These are phyloP conservation scores for Netelia inedita DNA, from an alignment of 2,888 invertebrate genomes.

Conservation along the genomic window DNA sequence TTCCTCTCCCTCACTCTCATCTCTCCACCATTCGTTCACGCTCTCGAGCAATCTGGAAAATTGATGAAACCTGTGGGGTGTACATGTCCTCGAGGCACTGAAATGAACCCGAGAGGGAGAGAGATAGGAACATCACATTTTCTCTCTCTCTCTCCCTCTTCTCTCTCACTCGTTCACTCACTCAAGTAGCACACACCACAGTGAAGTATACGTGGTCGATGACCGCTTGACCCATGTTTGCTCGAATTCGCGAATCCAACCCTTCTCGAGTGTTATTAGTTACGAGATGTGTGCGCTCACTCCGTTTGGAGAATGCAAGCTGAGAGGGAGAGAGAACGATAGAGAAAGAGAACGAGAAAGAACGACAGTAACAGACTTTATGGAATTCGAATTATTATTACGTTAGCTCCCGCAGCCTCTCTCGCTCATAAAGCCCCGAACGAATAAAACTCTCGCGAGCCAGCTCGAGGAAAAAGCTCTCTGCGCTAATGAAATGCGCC, in stretches of 20 bases:
- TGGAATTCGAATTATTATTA: slow-evolving; percentile 67
- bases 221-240: slow-evolving; percentile 61
- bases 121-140: slow-evolving; percentile 31
- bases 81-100: slow-evolving; percentile 14
- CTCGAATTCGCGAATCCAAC: slow-evolving; percentile 53
- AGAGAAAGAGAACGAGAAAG: background rate
- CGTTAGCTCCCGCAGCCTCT: slow-evolving; percentile 43
- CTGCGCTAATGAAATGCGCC: slow-evolving; percentile 69
- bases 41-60: slow-evolving; percentile 50
- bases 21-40: slow-evolving; percentile 7
- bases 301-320: slow-evolving; percentile 47
- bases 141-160: slow-evolving; percentile 1
- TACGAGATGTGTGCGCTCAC: slow-evolving; percentile 45
- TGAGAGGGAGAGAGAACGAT: slow-evolving; percentile 29
- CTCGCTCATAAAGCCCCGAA: slow-evolving; percentile 43
- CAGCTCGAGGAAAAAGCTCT: slow-evolving; percentile 61
- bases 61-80: slow-evolving; percentile 66
- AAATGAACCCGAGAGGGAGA: slow-evolving; percentile 31
- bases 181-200: slow-evolving; percentile 2
- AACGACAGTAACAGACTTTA: slow-evolving; percentile 28
- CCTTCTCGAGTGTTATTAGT: slow-evolving; percentile 49
- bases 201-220: slow-evolving; percentile 42
- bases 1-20: slow-evolving; percentile 34
- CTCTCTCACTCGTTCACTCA: background rate
- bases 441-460: slow-evolving; percentile 42